These are phyloP conservation scores for Aplodontia rufa DNA, from an alignment of 2,113 vertebrate species.

Conservation along the genomic window DNA sequence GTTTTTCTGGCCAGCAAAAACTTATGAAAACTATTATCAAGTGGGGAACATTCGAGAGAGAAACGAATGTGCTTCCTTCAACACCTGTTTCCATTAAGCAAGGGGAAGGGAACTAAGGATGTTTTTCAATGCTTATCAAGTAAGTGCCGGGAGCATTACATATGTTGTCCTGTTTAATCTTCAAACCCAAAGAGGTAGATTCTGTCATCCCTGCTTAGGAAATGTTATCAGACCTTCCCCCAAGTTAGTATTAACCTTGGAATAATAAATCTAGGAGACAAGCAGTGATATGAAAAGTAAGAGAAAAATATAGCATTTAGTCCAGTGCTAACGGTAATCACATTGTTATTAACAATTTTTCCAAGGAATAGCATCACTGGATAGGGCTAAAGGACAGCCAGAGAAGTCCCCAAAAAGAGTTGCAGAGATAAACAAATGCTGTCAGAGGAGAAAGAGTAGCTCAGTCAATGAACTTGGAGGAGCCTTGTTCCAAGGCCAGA, in stretches of 20 bases:
- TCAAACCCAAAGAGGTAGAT: not conserved
- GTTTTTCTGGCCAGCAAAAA: conserved; percentile 12
- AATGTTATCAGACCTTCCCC: not conserved
- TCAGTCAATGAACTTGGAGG: not conserved
- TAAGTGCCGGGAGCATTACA: conserved; percentile 32
- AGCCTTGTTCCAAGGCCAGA: accelerated
- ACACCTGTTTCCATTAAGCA: conserved; percentile 65
- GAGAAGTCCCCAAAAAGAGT: not conserved
- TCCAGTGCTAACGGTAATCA: too few relatives aligned
- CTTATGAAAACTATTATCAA: conserved; percentile 43
- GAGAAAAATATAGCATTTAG: not conserved
- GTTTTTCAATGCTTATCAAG: conserved; percentile 11
- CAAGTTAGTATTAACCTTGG: conserved; percentile 11
- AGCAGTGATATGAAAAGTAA: not conserved
- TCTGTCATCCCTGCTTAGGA: not conserved
- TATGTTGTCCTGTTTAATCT: conserved; percentile 17
- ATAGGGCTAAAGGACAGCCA: not conserved
- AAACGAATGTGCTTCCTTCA: conserved; percentile 21
- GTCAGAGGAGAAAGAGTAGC: not conserved
- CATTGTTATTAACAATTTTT: not conserved
- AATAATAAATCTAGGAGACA: not conserved
- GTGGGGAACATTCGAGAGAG: conserved; percentile 2
- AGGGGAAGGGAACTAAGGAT: not conserved
- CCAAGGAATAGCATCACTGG: not conserved
- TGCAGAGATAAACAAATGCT: not conserved